Percentiles rank a stretch among this genome's conserved stretches.
These are phyloP conservation scores for Zoroaster sp. DNA, from an alignment of 53 echinoderm and acorn worm species.

Conservation along the genomic window DNA sequence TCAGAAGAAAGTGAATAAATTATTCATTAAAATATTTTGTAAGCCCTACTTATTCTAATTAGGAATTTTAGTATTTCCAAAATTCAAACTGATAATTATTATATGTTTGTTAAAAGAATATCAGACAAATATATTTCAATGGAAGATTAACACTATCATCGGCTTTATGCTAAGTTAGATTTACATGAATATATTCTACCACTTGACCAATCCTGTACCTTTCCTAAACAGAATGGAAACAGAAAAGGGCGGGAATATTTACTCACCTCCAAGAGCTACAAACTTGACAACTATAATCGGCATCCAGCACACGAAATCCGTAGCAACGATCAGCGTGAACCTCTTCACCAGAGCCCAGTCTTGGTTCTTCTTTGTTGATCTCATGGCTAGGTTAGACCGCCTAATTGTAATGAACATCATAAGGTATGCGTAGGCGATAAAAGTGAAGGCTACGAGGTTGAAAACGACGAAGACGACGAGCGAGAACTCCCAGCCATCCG, in stretches of 20 bases:
- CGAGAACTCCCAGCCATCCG: conserved; percentile 91
- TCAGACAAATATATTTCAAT: no score
- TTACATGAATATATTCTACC: no score
- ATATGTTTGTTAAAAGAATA: no score
- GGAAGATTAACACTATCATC: no score
- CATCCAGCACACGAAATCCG: conserved; percentile 99
- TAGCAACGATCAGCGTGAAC: conserved; percentile 90
- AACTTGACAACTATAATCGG: conserved; percentile 94
- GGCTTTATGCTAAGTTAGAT: no score
- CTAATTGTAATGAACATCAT: conserved; percentile 90
- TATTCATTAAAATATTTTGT: no score
- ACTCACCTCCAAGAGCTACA: conserved; percentile 84
- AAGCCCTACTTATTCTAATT: no score
- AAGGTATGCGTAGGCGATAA: conserved; percentile 91
- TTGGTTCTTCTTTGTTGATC: conserved; percentile 93
- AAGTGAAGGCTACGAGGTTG: conserved; percentile 87
- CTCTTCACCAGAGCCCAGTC: conserved; percentile 89
- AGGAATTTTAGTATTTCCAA: no score
- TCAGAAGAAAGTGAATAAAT: no score
- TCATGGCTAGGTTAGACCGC: conserved; percentile 81
- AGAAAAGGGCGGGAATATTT: background rate
- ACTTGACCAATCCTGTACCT: no score
- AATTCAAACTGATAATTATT: no score
- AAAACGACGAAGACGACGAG: conserved; percentile 89
- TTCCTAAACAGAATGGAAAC: no score